Conservation (phyloP, 2,113 vertebrate species). For the Otus sunia region DNA sequence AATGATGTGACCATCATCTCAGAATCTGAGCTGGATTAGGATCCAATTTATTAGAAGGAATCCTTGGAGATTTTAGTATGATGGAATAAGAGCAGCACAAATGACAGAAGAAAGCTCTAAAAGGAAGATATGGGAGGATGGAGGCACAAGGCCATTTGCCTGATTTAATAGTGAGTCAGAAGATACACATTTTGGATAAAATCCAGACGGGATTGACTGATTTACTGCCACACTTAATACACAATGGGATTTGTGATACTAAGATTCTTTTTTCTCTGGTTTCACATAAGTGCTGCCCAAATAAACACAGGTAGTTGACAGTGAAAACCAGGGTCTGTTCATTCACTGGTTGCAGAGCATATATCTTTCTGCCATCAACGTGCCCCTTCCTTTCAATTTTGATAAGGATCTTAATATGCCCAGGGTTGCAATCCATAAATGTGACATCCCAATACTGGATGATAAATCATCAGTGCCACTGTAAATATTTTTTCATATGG, state of each 20-base stretch:
- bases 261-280: neutral
- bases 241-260: neutral
- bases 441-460: neutral
- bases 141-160: neutral
- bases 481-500: neutral
- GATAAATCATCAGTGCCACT: conserved; percentile 15
- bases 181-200: neutral
- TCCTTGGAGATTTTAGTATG: neutral
- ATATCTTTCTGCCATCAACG: neutral
- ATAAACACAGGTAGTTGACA: neutral
- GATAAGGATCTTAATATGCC: neutral
- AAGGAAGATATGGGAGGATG: neutral
- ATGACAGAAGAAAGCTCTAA: neutral
- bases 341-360: neutral
- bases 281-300: neutral
- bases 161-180: neutral
- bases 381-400: neutral
- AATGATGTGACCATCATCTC: neutral
- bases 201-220: neutral
- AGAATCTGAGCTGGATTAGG: neutral
- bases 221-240: neutral
- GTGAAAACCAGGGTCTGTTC: neutral
- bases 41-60: neutral
- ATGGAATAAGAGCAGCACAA: neutral
- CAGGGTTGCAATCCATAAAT: conserved; percentile 14